phyloP scores from a whole-genome alignment of 2,888 invertebrate genomes.

The Antheraea assamensis region DNA sequence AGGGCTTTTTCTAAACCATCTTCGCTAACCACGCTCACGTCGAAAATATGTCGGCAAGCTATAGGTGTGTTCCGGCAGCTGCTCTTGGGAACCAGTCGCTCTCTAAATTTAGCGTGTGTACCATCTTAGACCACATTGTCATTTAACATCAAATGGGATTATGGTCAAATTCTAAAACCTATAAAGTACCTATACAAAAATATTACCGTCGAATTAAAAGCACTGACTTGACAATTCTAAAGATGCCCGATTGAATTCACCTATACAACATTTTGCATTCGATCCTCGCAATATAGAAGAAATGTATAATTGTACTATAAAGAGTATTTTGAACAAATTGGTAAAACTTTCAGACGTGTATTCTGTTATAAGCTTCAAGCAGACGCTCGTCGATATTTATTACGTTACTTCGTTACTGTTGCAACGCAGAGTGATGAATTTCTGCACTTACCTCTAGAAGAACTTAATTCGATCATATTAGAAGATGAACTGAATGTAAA shows the following conservation, averaged over 20 bases:
- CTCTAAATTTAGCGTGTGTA: too few species aligned
- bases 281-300: not conserved
- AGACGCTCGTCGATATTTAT: slow-evolving; percentile 86
- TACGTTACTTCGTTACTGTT: slow-evolving; percentile 90
- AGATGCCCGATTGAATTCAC: not conserved
- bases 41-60: too few species aligned
- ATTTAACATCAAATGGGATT: too few species aligned
- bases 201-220: not conserved
- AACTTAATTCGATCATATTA: slow-evolving; percentile 88
- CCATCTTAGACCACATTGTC: too few species aligned
- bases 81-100: too few species aligned
- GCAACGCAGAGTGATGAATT: slow-evolving; percentile 89
- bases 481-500: slow-evolving; percentile 94
- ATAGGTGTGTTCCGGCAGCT: too few species aligned
- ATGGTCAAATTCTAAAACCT: too few species aligned
- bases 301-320: not conserved
- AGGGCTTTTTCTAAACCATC: too few species aligned
- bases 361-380: slow-evolving; percentile 88
- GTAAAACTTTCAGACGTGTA: slow-evolving; percentile 77
- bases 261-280: not conserved
- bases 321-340: not conserved
- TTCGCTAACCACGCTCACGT: too few species aligned
- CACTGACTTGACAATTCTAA: not conserved
- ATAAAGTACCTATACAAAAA: too few species aligned
- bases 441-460: slow-evolving; percentile 86